These are phyloP conservation scores for Bambusicola thoracicus DNA, from an alignment of 2,113 vertebrate genomes.

Conservation along the genomic window DNA sequence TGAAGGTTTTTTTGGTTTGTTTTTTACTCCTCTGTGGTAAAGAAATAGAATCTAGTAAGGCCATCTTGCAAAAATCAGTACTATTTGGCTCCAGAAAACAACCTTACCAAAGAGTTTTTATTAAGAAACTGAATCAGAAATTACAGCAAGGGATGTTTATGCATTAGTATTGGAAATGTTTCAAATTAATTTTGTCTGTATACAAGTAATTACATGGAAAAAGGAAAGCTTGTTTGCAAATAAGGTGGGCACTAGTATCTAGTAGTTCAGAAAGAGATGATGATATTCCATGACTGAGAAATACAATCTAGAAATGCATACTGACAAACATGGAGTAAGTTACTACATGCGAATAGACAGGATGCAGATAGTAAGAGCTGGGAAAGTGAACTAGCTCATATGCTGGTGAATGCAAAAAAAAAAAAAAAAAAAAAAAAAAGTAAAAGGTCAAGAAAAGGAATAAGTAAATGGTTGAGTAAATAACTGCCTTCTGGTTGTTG, in stretches of 20 bases:
- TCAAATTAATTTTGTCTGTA: background rate
- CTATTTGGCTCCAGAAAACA: background rate
- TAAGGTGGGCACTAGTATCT: background rate
- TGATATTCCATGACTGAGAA: background rate
- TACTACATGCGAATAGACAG: background rate
- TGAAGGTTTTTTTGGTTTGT: background rate
- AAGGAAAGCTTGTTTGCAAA: background rate
- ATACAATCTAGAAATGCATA: background rate
- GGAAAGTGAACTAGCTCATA: background rate
- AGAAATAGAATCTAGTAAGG: constrained; percentile 45
- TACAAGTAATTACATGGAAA: background rate
- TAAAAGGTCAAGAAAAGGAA: background rate
- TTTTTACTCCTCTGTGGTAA: background rate
- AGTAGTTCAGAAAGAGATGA: background rate
- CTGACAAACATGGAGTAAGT: background rate
- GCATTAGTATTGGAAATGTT: background rate
- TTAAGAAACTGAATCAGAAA: background rate
- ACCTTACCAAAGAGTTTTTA: background rate
- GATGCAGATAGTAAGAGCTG: background rate
- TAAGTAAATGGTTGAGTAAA: background rate
- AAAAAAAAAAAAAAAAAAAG: background rate
- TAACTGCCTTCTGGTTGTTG: background rate
- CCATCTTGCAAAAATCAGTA: constrained; percentile 23
- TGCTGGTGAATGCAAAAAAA: background rate
- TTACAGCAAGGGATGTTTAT: background rate